phyloP scores from a whole-genome alignment of 2,888 invertebrate genomes.

The Rotaria macrura region DNA sequence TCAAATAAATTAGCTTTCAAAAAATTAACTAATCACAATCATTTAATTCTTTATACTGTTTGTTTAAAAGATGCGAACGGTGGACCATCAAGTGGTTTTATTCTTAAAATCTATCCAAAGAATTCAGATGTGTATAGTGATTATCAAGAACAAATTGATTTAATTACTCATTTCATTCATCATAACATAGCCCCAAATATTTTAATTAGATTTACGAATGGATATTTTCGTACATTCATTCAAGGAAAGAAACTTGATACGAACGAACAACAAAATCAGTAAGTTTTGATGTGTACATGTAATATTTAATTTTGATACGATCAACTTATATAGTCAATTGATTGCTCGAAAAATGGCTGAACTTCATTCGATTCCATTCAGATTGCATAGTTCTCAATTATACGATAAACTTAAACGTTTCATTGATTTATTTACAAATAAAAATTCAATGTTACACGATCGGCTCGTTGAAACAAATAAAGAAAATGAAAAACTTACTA shows the following conservation, averaged over 20 bases:
- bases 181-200: background rate
- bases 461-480: too few species aligned
- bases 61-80: background rate
- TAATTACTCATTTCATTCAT: background rate
- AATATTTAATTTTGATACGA: background rate
- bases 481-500: background rate
- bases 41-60: background rate
- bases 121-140: background rate
- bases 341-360: background rate
- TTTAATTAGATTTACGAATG: background rate
- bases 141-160: background rate
- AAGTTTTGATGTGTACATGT: background rate
- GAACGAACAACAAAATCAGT: background rate
- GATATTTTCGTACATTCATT: background rate
- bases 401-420: background rate
- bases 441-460: background rate
- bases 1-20: background rate
- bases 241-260: background rate
- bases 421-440: background rate
- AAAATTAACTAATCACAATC: background rate
- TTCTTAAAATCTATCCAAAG: background rate
- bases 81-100: background rate
- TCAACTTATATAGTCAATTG: background rate
- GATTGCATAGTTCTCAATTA: background rate
- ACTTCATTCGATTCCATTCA: background rate